Percentiles rank a stretch among this genome's conserved stretches.
phyloP scores from a whole-genome alignment of 2,113 vertebrate species.

The Pomatorhinus ruficollis region DNA sequence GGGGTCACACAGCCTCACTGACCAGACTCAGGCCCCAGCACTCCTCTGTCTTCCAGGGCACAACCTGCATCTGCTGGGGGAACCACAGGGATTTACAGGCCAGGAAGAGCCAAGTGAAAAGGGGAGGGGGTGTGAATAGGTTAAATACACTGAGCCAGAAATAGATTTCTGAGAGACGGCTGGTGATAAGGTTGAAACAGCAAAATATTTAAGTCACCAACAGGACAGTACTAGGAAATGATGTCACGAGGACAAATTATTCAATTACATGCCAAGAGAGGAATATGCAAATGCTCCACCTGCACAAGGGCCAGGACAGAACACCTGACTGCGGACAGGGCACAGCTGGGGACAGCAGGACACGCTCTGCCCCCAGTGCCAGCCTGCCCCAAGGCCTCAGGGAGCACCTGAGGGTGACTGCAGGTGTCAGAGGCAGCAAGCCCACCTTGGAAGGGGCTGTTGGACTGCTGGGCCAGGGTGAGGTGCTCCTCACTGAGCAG shows the following conservation, averaged over 20 bases:
- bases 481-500: conserved; percentile 96
- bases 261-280: neutral
- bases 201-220: neutral
- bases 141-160: neutral
- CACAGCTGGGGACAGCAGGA: neutral
- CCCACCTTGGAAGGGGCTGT: conserved; percentile 95
- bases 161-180: neutral
- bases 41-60: conserved; percentile 25
- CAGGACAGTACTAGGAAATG: neutral
- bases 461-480: conserved; percentile 91
- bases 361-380: neutral
- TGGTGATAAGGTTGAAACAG: neutral
- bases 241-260: neutral
- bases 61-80: conserved; percentile 23
- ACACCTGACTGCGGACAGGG: neutral
- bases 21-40: conserved; percentile 8
- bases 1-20: conserved; percentile 1
- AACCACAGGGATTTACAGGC: conserved; percentile 11
- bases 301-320: neutral
- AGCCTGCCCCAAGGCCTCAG: neutral
- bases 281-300: neutral
- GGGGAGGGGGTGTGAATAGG: neutral
- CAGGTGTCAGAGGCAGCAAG: neutral
- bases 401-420: neutral
- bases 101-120: neutral